A percentile compares a stretch with the other conserved stretches of the same genome.
phyloP scores from a whole-genome alignment of 2,797 vertebrate species.

The Scyliorhinus canicula region DNA sequence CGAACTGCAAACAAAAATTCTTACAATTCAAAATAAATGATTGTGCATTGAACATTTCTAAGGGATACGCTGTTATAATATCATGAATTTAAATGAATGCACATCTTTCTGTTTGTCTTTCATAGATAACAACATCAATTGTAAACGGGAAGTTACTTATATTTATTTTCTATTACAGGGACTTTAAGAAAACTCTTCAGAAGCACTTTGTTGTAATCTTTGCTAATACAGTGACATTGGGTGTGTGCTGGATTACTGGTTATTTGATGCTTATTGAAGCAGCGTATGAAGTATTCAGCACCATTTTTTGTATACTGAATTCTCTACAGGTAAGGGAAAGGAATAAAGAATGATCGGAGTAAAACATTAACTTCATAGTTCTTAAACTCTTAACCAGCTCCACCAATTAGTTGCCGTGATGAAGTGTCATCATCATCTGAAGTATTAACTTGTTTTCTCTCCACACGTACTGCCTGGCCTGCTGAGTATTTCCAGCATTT shows the following conservation, averaged over 20 bases:
- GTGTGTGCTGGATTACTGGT: constrained; percentile 1
- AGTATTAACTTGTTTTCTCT: neutral
- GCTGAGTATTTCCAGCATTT: neutral
- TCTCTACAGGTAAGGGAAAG: constrained; percentile 25
- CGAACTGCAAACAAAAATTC: neutral
- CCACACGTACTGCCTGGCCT: neutral
- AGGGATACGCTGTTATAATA: too few species aligned
- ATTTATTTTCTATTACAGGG: neutral
- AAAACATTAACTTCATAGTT: neutral
- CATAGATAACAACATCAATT: neutral
- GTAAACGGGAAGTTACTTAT: neutral
- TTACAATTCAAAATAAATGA: neutral
- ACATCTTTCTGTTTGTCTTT: neutral
- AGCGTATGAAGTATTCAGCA: neutral
- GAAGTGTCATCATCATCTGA: neutral
- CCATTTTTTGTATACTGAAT: constrained; percentile 14
- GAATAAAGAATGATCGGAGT: neutral
- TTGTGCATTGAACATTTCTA: neutral
- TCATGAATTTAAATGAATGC: neutral
- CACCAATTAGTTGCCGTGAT: neutral
- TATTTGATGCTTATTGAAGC: neutral
- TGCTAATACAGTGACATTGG: neutral
- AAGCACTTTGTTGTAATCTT: neutral
- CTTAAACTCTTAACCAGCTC: neutral
- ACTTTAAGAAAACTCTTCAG: constrained; percentile 23